Base-by-base conservation (phyloP, 35 echinoderm and acorn worm species). In the Ophiothrix spiculata region DNA sequence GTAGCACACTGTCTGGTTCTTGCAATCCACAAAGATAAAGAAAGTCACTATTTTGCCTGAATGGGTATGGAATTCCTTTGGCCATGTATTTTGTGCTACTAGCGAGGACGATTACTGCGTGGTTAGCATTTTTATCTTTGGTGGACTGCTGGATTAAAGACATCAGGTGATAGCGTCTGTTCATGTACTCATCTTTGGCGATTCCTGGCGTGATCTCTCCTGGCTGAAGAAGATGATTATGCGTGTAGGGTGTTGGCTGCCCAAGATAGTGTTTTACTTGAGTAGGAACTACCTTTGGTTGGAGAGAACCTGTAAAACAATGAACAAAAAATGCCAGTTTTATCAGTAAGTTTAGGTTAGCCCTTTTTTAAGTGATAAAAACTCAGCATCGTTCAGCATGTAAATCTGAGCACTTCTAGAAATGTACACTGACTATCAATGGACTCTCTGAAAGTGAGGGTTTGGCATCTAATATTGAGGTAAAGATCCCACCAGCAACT, bases 21-120 rank as follows among this genome's bases (percentile, higher is more conserved):
- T 99, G 96, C 45, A 99, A 99, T 4, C 96, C 96, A 87, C 85
- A 87, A 25, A 99, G 80, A 74, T 99, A 99, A 39, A 99, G 79
- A 39, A 99, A 99, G 56, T 94, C 86, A 29, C 89, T 99, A 32
- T 88, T 99, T 81, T 99, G 96, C 37, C 96, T 80, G 33, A 94
- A 94, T 19, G 96, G 96, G 39, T 99, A 99, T 21, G 96, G 96
- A 35, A 99, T 93, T 33, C 91, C 96, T 86, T 99, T 92, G 0
- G 96, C 92, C 96, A 99, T 99, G 38, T 84, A 99, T 39, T 91
- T 99, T 77, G 87, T 99, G 35, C 80, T 69, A 77, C 86, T 75
- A 29, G 88, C 79, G 11, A 91, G 75, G 31, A 99, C 88, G 10
- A 99, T 83, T 32, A 89, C 96, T 39, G 89, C 87, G 84, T 99